These are phyloP conservation scores for Lissonota sp. DNA, from an alignment of 2,888 invertebrate species.

Conservation along the genomic window DNA sequence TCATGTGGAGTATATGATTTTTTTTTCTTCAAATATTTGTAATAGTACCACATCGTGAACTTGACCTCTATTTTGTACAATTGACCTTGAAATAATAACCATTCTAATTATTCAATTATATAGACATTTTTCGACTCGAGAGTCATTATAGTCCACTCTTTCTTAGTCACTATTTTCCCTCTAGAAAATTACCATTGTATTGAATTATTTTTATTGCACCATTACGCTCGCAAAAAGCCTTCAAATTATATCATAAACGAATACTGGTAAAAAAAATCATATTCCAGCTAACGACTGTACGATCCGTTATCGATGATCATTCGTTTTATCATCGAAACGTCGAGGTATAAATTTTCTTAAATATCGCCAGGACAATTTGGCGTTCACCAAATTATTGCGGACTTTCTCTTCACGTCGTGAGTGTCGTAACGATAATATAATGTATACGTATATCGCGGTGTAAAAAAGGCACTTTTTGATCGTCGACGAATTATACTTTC, in stretches of 20 bases:
- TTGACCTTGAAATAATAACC: no score
- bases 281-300: no score
- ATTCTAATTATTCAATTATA: background rate
- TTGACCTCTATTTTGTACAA: background rate
- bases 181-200: no score
- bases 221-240: no score
- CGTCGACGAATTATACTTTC: conserved; percentile 6
- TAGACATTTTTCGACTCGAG: background rate
- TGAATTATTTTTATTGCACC: no score
- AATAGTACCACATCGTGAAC: background rate
- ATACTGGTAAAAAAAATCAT: no score
- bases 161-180: no score
- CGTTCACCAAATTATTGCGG: conserved; percentile 45
- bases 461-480: conserved; percentile 15
- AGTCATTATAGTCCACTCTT: background rate
- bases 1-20: background rate
- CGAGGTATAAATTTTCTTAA: background rate
- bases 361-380: conserved; percentile 32
- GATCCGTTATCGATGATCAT: no score
- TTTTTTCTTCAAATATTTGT: background rate
- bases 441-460: background rate
- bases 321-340: no score
- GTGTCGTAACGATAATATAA: conserved; percentile 33
- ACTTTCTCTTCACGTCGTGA: conserved; percentile 50
- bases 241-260: no score